Evolutionary conservation across 2,113 vertebrate genomes (phyloP).

Genomic region (Gopherus evgoodei): DNA sequence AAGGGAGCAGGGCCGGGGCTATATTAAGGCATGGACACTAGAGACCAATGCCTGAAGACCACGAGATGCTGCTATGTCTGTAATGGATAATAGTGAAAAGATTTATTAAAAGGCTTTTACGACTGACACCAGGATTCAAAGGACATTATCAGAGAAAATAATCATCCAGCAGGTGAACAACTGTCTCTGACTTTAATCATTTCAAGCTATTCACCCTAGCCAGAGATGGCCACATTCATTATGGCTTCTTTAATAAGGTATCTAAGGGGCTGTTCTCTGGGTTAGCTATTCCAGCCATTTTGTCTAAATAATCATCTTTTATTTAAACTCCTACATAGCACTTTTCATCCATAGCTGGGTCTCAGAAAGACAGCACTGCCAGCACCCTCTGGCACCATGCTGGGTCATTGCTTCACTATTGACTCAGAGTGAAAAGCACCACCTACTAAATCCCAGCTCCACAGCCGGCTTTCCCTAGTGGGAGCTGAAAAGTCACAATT

Average conservation of each 20-base stretch:
- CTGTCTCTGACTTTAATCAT: background rate
- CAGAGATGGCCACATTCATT: background rate
- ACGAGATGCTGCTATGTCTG: background rate
- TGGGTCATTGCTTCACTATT: background rate
- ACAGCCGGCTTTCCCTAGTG: background rate
- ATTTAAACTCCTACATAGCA: background rate
- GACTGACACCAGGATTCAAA: background rate
- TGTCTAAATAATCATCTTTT: background rate
- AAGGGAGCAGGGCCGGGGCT: background rate
- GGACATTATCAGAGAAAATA: background rate
- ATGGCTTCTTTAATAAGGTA: background rate
- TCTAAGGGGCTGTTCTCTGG: background rate
- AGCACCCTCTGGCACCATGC: background rate
- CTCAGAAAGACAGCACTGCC: background rate
- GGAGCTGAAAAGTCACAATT: background rate
- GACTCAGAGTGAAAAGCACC: background rate
- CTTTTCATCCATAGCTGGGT: background rate
- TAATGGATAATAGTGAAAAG: background rate
- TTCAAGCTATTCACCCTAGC: background rate
- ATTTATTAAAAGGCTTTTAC: background rate
- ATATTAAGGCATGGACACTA: background rate
- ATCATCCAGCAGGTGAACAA: background rate
- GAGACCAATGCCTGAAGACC: background rate
- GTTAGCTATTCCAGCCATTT: background rate
- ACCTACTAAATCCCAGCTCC: background rate